phyloP scores from a whole-genome alignment of 2,888 invertebrate genomes.

The Drosophila robusta region DNA sequence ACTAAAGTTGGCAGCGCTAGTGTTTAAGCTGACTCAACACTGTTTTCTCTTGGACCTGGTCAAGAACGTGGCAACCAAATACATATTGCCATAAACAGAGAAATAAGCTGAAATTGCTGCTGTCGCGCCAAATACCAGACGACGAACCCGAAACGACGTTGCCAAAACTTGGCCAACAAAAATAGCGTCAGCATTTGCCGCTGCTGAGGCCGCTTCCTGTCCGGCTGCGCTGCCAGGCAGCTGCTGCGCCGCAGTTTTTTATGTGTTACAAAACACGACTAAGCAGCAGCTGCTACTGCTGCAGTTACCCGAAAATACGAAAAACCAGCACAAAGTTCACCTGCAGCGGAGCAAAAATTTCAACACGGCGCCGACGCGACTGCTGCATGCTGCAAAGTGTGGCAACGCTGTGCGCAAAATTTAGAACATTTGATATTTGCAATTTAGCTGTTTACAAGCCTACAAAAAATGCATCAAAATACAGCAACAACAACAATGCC shows the following conservation, averaged over 20 bases:
- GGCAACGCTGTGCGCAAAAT: constrained; percentile 36
- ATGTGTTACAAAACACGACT: constrained; percentile 35
- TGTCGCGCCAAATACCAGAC: constrained; percentile 33
- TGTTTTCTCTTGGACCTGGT: constrained; percentile 61
- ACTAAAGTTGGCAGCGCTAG: neutral
- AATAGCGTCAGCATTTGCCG: constrained; percentile 56
- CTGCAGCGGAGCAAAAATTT: constrained; percentile 55
- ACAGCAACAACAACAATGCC: constrained; percentile 3
- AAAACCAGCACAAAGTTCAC: constrained; percentile 57
- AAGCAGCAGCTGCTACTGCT: constrained; percentile 32
- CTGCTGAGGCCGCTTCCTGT: constrained; percentile 54
- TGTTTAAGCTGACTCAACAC: constrained; percentile 54
- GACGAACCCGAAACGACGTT: constrained; percentile 27
- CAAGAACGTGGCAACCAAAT: constrained; percentile 44
- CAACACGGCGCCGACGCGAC: constrained; percentile 35
- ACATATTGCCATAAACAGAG: constrained; percentile 18
- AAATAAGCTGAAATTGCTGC: constrained; percentile 21
- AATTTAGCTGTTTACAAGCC: constrained; percentile 36
- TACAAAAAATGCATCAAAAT: constrained; percentile 51
- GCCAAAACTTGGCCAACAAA: constrained; percentile 38
- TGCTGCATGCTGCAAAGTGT: constrained; percentile 12
- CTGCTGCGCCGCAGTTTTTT: constrained; percentile 37
- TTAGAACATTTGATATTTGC: constrained; percentile 54
- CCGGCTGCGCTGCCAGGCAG: constrained; percentile 44
- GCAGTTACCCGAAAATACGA: constrained; percentile 22